Base-by-base conservation (phyloP, 2,113 vertebrate genomes). In the Synodontis membranacea region DNA sequence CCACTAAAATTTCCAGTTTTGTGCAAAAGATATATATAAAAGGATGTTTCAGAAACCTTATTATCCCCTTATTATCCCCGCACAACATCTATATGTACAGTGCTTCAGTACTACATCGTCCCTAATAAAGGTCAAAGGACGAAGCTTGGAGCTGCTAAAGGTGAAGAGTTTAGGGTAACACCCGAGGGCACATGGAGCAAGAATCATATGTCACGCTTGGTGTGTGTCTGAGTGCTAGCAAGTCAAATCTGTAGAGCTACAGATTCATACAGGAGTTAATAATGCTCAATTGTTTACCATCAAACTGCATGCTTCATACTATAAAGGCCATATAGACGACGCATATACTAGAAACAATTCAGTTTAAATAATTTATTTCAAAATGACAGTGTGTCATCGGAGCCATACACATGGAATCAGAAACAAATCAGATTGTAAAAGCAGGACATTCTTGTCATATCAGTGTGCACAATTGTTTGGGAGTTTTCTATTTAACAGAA, bases 91-190 rank as follows among this genome's bases (percentile, higher is more conserved):
- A 78, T 44, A 75, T 34, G 48, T 80, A 79, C 82, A 52, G 44
- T 25, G 46, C 42, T 31, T 23, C 42, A 28, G 10, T 72, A 42
- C 79, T 17, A 6, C 23, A 2, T 37, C 11, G 1, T 19, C 19
- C 23, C 68, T 86, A 19, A 70, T 23, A 88, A 90, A 90, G 89
- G 89, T 84, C 82, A 91, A 91, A 92, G 93, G 89, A 89, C 87
- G 87, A 88, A 90, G 76, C 78, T 31, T 74, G 89, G 87, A 94
- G 94, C 94, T 94, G 93, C 90, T 95, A 95, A 95, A 94, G 94
- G 94, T 95, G 93, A 95, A 93, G 80, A 90, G 93, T 92, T 93
- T 93, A 93, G 88, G 91, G 88, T 93, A 68, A 92, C 93, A 93
- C 91, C 37, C 62, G 2, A 58, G 75, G 82, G 60, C 68, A 42